These are phyloP conservation scores for Solea senegalensis DNA, from an alignment of 2,113 vertebrate genomes.

Conservation along the genomic window DNA sequence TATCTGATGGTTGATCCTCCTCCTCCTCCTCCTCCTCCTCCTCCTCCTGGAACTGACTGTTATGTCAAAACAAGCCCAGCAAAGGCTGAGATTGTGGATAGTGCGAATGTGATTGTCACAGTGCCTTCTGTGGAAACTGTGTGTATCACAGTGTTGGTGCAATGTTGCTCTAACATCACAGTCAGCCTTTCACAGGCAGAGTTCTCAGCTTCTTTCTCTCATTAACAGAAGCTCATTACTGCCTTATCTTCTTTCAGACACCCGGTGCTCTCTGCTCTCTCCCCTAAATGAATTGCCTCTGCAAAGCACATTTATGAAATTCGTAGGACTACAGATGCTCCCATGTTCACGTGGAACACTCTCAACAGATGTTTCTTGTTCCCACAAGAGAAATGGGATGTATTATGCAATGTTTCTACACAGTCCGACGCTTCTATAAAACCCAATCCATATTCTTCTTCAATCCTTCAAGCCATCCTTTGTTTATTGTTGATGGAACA, in stretches of 20 bases:
- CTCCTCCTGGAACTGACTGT: constrained; percentile 59
- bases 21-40: background rate
- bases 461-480: background rate
- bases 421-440: constrained; percentile 19
- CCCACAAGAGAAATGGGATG: constrained; percentile 43
- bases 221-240: constrained; percentile 72
- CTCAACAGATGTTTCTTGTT: constrained; percentile 70
- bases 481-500: too few species aligned
- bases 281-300: constrained; percentile 58
- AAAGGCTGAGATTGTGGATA: constrained; percentile 62
- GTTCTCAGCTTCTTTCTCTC: constrained; percentile 66
- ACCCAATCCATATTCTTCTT: constrained; percentile 9
- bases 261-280: constrained; percentile 54
- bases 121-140: constrained; percentile 43
- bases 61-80: constrained; percentile 52
- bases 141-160: constrained; percentile 45
- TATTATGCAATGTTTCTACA: background rate
- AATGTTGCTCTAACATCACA: constrained; percentile 57
- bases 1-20: constrained; percentile 39
- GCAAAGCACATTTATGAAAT: constrained; percentile 66
- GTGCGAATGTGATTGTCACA: constrained; percentile 62
- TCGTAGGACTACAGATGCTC: constrained; percentile 66
- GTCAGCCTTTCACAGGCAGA: constrained; percentile 58
- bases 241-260: constrained; percentile 67
- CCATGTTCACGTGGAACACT: constrained; percentile 56